These are phyloP conservation scores for Sebastes minor DNA, from an alignment of 2,797 vertebrate genomes.

Conservation along the genomic window DNA sequence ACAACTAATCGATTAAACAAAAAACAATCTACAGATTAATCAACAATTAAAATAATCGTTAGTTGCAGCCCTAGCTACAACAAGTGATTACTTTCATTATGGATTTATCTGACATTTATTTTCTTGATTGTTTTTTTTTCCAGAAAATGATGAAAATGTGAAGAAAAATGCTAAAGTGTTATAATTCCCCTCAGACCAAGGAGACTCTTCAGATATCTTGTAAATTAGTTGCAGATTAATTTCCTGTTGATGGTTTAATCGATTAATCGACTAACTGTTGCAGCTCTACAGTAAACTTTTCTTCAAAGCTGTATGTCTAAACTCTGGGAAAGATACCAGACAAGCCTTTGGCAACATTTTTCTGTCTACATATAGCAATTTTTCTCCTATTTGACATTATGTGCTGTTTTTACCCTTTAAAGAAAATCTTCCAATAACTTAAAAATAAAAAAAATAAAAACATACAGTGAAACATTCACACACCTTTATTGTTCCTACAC, in stretches of 20 bases:
- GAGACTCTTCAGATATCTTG: no score
- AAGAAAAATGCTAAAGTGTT: no score
- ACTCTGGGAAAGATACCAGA: background rate
- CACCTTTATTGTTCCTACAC: background rate
- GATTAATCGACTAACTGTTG: background rate
- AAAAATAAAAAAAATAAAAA: background rate
- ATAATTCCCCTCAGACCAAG: no score
- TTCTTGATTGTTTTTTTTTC: background rate
- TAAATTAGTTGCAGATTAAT: no score
- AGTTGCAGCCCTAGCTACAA: no score
- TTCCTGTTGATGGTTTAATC: background rate
- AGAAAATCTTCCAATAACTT: background rate
- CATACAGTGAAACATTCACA: background rate
- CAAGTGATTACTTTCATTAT: background rate
- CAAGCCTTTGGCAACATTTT: background rate
- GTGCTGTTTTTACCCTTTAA: background rate
- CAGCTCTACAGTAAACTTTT: background rate
- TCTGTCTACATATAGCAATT: background rate
- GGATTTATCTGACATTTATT: background rate
- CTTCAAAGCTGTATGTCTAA: background rate
- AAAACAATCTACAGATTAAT: no score
- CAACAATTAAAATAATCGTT: no score
- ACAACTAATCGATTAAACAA: no score
- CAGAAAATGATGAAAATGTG: no score
- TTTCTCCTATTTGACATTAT: background rate